phyloP scores from a whole-genome alignment of 2,888 invertebrate genomes.

The Crioceris asparagi region DNA sequence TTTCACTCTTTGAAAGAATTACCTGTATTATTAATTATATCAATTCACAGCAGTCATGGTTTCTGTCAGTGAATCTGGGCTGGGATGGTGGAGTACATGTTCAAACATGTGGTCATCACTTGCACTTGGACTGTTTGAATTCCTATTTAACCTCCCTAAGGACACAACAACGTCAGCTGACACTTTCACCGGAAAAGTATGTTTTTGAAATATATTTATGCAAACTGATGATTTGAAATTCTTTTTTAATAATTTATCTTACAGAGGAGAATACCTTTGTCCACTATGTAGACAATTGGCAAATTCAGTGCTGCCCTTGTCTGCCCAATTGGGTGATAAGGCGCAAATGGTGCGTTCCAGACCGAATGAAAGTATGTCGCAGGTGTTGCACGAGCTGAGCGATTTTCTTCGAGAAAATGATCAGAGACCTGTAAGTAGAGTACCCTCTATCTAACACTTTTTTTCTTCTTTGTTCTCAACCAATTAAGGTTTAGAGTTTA shows the following conservation, averaged over 20 bases:
- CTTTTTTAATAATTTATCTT: constrained; percentile 17
- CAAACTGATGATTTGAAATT: background rate
- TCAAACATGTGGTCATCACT: constrained; percentile 93
- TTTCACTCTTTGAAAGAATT: no score
- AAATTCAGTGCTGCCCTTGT: constrained; percentile 79
- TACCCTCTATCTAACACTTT: background rate
- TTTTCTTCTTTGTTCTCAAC: no score
- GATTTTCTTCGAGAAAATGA: constrained; percentile 58
- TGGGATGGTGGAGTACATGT: constrained; percentile 90
- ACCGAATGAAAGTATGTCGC: constrained; percentile 39
- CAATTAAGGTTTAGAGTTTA: no score
- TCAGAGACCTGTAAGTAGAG: constrained; percentile 48
- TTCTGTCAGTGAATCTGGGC: constrained; percentile 66
- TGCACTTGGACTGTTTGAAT: constrained; percentile 89
- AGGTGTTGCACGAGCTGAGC: constrained; percentile 40
- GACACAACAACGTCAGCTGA: constrained; percentile 65
- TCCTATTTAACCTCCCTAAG: constrained; percentile 80
- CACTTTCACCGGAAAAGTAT: constrained; percentile 57
- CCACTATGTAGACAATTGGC: constrained; percentile 89
- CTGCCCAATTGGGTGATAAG: constrained; percentile 58
- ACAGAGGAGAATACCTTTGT: constrained; percentile 81
- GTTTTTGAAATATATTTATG: constrained; percentile 17
- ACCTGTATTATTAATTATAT: constrained; percentile 2
- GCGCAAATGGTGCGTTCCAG: constrained; percentile 53
- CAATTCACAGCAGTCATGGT: constrained; percentile 57